Conservation (phyloP, 2,888 invertebrate species). For the Stenodema calcarata region DNA sequence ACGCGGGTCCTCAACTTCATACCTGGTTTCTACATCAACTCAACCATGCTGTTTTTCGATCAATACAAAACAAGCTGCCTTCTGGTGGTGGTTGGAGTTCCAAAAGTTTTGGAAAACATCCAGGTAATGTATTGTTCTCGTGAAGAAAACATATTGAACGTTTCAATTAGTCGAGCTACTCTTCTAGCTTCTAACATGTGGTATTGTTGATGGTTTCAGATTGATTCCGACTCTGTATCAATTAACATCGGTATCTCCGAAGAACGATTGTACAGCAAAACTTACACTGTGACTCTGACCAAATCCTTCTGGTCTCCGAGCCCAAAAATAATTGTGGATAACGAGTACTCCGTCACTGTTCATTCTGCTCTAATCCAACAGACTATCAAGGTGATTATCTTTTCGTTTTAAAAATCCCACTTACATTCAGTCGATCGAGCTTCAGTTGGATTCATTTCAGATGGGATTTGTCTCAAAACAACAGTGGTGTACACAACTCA, state of each 20-base stretch:
- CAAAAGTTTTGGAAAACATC: not conserved
- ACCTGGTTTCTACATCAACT: not conserved
- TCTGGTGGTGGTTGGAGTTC: slow-evolving; percentile 16
- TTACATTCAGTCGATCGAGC: no score
- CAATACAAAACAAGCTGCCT: not conserved
- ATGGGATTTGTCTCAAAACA: no score
- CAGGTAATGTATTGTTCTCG: no score
- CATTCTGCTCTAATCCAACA: slow-evolving; percentile 22
- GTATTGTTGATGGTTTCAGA: not conserved
- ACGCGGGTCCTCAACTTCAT: not conserved
- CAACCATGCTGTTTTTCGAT: slow-evolving; percentile 15
- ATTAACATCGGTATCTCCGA: not conserved
- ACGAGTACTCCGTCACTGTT: slow-evolving; percentile 7
- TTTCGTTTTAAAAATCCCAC: no score
- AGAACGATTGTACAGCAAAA: not conserved
- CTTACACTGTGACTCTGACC: not conserved
- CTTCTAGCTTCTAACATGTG: no score
- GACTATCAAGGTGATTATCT: not conserved
- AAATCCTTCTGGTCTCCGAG: slow-evolving; percentile 35
- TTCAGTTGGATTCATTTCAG: no score
- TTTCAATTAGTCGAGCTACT: no score
- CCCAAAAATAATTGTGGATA: not conserved
- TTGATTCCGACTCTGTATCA: slow-evolving; percentile 12
- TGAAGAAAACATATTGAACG: no score
- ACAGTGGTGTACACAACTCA: no score